Evolutionary conservation across 2,113 vertebrate genomes (phyloP), one percentile per base, ranked within the genome.

Genomic region (Furnarius figulus): DNA sequence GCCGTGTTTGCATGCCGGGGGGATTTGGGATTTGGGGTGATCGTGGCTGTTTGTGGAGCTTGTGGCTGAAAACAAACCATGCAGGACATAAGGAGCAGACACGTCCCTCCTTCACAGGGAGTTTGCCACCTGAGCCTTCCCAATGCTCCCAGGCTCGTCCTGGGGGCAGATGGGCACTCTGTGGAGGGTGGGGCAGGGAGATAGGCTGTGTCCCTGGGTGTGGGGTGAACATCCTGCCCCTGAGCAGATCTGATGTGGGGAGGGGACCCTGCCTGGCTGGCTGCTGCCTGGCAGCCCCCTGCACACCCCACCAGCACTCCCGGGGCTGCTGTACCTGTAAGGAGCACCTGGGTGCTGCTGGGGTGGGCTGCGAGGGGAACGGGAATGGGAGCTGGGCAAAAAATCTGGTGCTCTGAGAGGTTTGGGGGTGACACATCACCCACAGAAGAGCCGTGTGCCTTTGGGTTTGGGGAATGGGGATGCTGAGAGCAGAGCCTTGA

Each of bases 1-100:
- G 3, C 24, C 2, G 56, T 52, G 74, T 90, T 92, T 97, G 95
- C 95, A 93, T 96, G 96, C 21, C 2, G 11, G 52, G 87, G 92
- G 80, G 68, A 75, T 71, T 55, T 6, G 33, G 80, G 68, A 75
- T 67, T 58, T 8, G 20, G 79, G 87, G 90, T 89, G 92, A 59
- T 50, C 1, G 78, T 94, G 90, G 76, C 81, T 94, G 93, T 85
- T 82, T 31, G 73, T 92, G 1, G 16, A 95, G 89, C 89, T 95
- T 76, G 91, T 94, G 87, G 84, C 40, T 72, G 91, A 81, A 85
- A 85, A 49, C 82, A 67, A 96, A 85, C 53, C 4, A 0, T 52
- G 90, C 70, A 61, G 95, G 93, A 87, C 2, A 2, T 3, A 12
- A 91, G 87, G 85, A 91, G 74, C 85, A 72, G 90, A 37, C 30